Evolutionary conservation across 1,140 invertebrate genomes (phyloP), one percentile per base, ranked within the genome.

Genomic region (Cydia amplana): DNA sequence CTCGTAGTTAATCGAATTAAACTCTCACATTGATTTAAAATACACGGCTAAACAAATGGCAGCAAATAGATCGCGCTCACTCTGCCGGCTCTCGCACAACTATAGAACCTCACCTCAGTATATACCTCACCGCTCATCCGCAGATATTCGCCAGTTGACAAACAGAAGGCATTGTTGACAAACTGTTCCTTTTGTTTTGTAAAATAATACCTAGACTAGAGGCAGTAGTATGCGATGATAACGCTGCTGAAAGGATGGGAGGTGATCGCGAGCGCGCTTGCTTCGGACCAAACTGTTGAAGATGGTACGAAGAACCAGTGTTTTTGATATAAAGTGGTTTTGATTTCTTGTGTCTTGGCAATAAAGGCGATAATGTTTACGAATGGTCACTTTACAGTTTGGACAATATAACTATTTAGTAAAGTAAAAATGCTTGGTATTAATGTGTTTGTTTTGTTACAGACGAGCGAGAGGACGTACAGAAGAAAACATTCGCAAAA

Each of bases 401-500:
- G 9, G 36, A 9, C 36, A 9, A 40, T 40, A 9, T 7, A 40
- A 10, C 36, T 40, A 40, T 32, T 32, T 32, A 32, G 32, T 6
- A 6, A 32, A 32, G 32, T 32, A 32, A 32, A 32, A 6, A 32
- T 32, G 32, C 32, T 32, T 32, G 32, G 32, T 32, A 32, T 9
- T 40, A 40, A 40, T 40, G 10, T 6, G n/a, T 14, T 75, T 23
- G 82, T 79, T 80, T 87, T 85, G 76, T 95, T 95, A 20, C 93
- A 97, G 96, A 97, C 92, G 96, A 97, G 93, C 94, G 97, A 84
- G 97, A 98, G 91, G 97, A 98, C 90, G 97, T 98, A 76, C 98
- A 98, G 90, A 98, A 98, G 94, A 98, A 98, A 93, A 98, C 97
- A 2, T 98, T 98, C 90, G 96, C 97, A 72, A 98, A 98, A 95